Base-by-base conservation (phyloP, 2,888 invertebrate genomes). In the Thumatha senex region DNA sequence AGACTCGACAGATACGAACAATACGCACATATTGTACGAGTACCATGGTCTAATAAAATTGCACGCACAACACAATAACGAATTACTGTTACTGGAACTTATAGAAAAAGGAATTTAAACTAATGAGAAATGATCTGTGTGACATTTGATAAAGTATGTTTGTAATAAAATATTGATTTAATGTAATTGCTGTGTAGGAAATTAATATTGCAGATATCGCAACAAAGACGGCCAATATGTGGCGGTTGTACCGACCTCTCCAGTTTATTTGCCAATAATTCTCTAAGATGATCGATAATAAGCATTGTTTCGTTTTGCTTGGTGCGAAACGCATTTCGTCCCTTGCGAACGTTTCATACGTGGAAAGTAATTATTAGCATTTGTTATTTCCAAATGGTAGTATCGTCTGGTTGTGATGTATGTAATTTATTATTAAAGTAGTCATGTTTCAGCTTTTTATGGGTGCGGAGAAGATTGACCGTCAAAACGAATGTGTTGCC, bases 351-450 rank as follows among this genome's bases (percentile, higher is more conserved):
- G 70, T 80, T 78, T 74, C 76, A 78, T 80, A 79, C 75, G 67
- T 67, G 69, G 62, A 72, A 72, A 77, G 72, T 80, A 82, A 84
- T 86, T 79, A 81, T 80, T 76, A 69, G 72, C 76, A 79, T 82
- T 82, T 77, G 78, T 82, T 80, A 72, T 77, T 84, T 76, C 76
- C 72, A 72, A 83, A 81, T 78, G 71, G 76, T 72, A 68, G 70
- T 77, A 80, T 77, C 72, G 74, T 78, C 74, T 70, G 72, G 57
- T 64, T 74, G 67, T 74, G 69, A 81, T 80, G 76, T 77, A 66
- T 78, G 73, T 84, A 74, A 84, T 84, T 85, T 86, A 83, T 84
- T 84, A 80, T 81, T 76, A 73, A 76, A 80, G 78, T 78, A 80
- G 80, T 80, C 76, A 84, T 77, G 79, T 82, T 79, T 74, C 65